Evolutionary conservation across 2,888 invertebrate species (phyloP).

Genomic region (Camptogramma bilineatum): DNA sequence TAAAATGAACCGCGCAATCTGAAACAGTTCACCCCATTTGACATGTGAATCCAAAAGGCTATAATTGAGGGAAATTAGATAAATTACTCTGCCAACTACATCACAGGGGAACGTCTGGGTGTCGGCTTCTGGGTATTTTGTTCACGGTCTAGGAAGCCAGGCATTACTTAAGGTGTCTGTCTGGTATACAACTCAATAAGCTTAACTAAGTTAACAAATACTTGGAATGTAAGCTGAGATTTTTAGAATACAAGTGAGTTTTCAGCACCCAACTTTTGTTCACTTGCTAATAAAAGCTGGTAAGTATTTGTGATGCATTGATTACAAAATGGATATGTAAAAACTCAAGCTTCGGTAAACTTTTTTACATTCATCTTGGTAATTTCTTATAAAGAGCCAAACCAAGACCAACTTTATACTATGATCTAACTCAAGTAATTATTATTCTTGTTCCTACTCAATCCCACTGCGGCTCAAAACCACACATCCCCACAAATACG

Average conservation of each 20-base stretch:
- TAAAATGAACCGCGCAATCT: constrained; percentile 59
- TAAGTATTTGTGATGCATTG: too few relatives aligned
- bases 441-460: constrained; percentile 15
- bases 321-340: too few relatives aligned
- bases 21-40: constrained; percentile 68
- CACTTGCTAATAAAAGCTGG: too few relatives aligned
- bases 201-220: background rate
- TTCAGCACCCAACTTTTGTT: background rate
- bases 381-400: too few relatives aligned
- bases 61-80: constrained; percentile 80
- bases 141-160: constrained; percentile 21
- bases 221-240: background rate
- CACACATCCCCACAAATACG: constrained; percentile 31
- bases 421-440: background rate
- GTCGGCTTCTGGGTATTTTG: constrained; percentile 18
- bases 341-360: too few relatives aligned
- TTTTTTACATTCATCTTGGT: too few relatives aligned
- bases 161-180: constrained; percentile 25
- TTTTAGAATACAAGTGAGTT: background rate
- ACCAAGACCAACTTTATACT: background rate
- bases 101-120: constrained; percentile 9
- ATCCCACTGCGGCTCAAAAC: constrained; percentile 16
- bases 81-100: constrained; percentile 59
- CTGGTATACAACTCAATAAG: constrained; percentile 9
- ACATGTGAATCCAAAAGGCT: constrained; percentile 72